Percentiles rank a stretch among this genome's conserved stretches.
phyloP scores from a whole-genome alignment of 2,888 invertebrate species.

The Vesta saturnalis region DNA sequence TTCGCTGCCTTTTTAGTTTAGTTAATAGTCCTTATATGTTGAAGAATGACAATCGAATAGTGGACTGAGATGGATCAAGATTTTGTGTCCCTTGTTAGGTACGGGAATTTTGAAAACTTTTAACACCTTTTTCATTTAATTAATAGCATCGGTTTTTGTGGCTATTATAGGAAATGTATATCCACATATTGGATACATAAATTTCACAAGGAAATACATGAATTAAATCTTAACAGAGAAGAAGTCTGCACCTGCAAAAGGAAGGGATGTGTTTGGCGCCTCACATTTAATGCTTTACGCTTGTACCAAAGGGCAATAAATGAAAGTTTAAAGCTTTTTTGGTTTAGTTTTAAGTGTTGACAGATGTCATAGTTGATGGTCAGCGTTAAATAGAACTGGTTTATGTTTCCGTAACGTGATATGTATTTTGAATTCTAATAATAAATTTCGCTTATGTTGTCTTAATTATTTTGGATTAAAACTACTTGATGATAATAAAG shows the following conservation, averaged over 20 bases:
- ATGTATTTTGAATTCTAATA: background rate
- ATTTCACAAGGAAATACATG: constrained; percentile 23
- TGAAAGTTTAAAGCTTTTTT: constrained; percentile 17
- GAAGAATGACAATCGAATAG: constrained; percentile 14
- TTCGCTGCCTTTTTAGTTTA: constrained; percentile 35
- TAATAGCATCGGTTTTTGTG: background rate
- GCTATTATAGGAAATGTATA: background rate
- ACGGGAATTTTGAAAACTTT: background rate
- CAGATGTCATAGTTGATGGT: constrained; percentile 26
- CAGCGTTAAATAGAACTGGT: constrained; percentile 22
- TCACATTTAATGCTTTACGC: constrained; percentile 16
- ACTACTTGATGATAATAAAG: too few species aligned
- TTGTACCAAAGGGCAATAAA: constrained; percentile 18
- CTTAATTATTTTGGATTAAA: too few species aligned
- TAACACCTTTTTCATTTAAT: background rate
- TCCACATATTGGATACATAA: constrained; percentile 24
- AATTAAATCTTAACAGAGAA: constrained; percentile 16
- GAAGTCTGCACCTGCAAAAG: constrained; percentile 24
- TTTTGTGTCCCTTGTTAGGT: too few species aligned
- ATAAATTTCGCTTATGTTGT: background rate
- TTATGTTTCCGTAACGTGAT: constrained; percentile 35
- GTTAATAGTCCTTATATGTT: constrained; percentile 12
- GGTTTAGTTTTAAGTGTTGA: constrained; percentile 24
- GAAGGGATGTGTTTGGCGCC: constrained; percentile 28
- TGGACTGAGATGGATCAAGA: too few species aligned